Evolutionary conservation across 2,113 vertebrate genomes (phyloP).

Genomic region (Chrysochloris asiatica): DNA sequence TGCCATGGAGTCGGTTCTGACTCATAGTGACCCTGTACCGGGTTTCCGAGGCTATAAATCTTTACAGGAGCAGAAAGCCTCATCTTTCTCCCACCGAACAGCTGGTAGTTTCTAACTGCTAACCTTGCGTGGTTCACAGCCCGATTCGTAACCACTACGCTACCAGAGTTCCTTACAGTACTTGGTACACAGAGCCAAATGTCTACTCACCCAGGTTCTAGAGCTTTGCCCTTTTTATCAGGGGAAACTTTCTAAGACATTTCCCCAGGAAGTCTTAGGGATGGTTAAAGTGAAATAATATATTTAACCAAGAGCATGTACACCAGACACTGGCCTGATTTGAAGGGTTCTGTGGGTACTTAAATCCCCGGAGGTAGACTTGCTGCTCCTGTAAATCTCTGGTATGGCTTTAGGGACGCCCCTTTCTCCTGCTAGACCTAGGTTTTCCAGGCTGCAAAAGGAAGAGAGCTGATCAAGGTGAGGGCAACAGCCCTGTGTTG

Average conservation of each 20-base stretch:
- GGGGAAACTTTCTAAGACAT: background rate
- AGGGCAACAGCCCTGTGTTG: background rate
- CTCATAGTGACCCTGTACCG: too few species aligned
- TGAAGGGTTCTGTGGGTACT: background rate
- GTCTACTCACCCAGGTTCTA: accelerated
- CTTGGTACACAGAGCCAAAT: too few species aligned
- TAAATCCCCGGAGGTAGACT: background rate
- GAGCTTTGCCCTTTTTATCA: background rate
- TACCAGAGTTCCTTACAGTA: too few species aligned
- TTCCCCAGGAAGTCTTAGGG: background rate
- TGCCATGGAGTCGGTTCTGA: too few species aligned
- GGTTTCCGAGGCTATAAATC: too few species aligned
- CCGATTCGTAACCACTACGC: too few species aligned
- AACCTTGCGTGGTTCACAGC: too few species aligned
- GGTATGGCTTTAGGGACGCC: too few species aligned
- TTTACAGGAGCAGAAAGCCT: too few species aligned
- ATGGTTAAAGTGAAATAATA: background rate
- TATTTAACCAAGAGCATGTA: accelerated
- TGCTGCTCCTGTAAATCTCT: too few species aligned
- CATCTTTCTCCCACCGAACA: too few species aligned
- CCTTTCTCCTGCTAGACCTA: background rate
- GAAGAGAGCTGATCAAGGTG: accelerated
- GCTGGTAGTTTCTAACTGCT: too few species aligned
- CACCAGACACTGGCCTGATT: background rate
- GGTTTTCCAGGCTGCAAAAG: background rate